Evolutionary conservation across 2,797 vertebrate genomes (phyloP).

Genomic region (Hapalemur alaotrensis): DNA sequence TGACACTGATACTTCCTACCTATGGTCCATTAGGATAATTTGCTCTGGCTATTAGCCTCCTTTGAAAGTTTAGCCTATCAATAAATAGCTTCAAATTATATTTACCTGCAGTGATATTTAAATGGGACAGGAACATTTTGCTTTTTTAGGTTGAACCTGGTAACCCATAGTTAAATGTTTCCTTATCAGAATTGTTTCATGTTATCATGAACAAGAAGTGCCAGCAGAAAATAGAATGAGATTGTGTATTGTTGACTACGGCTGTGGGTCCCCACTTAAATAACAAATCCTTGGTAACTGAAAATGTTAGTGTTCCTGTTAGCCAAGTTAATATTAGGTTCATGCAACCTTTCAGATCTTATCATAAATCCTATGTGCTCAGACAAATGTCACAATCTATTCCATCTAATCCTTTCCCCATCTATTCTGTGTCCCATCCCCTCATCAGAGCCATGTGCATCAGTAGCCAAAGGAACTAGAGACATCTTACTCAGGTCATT

Average conservation of each 20-base stretch:
- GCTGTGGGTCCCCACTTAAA: not conserved
- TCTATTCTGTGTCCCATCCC: not conserved
- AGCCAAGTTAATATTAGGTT: not conserved
- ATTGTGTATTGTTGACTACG: conserved; percentile 25
- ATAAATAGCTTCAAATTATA: conserved; percentile 55
- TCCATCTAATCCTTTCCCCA: not conserved
- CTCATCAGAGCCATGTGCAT: not conserved
- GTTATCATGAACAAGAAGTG: not conserved
- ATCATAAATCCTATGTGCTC: conserved; percentile 8
- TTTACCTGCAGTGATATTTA: conserved; percentile 30
- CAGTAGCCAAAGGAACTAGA: not conserved
- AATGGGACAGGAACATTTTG: conserved; percentile 37
- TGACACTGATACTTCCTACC: conserved; percentile 48
- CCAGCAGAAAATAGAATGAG: conserved; percentile 5
- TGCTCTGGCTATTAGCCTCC: conserved; percentile 53
- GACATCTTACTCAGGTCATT: not conserved
- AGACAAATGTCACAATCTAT: not conserved
- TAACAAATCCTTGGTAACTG: conserved; percentile 37
- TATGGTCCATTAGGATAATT: conserved; percentile 41
- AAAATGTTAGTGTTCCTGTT: conserved; percentile 48
- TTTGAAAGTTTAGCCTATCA: conserved; percentile 34
- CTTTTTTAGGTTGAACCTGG: not conserved
- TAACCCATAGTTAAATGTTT: conserved; percentile 4
- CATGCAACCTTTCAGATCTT: not conserved
- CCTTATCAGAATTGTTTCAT: conserved; percentile 29